A percentile compares a stretch with the other conserved stretches of the same genome.
phyloP scores from a whole-genome alignment of 2,888 invertebrate species.

The Tenthredo notha region DNA sequence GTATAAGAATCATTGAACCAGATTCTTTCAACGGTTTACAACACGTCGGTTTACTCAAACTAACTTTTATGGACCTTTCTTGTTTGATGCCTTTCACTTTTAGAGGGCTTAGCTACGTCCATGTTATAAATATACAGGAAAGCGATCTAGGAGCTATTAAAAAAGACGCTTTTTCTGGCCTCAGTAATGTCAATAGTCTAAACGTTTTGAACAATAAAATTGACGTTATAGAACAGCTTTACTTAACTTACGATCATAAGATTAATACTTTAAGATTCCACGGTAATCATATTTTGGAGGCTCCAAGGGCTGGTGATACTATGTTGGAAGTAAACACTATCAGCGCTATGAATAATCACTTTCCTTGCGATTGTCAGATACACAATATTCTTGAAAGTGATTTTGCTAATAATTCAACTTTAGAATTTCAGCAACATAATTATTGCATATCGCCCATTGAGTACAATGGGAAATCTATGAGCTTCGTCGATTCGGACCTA shows the following conservation, averaged over 20 bases:
- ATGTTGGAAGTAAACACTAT: conserved; percentile 87
- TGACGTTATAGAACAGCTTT: conserved; percentile 88
- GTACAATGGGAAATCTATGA: conserved; percentile 89
- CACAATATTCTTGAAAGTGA: conserved; percentile 89
- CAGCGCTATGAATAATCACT: conserved; percentile 88
- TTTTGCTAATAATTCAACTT: conserved; percentile 84
- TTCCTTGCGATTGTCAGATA: conserved; percentile 93
- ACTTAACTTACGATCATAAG: conserved; percentile 85
- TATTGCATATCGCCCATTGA: conserved; percentile 93
- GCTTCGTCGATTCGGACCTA: conserved; percentile 83
- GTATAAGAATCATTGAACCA: conserved; percentile 87
- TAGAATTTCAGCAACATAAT: conserved; percentile 82
- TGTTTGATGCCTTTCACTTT: conserved; percentile 87
- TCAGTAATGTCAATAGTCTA: conserved; percentile 86
- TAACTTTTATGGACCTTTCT: conserved; percentile 91
- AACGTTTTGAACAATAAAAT: conserved; percentile 93
- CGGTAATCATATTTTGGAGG: conserved; percentile 91
- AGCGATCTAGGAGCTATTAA: conserved; percentile 89
- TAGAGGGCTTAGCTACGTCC: conserved; percentile 87
- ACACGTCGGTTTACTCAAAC: conserved; percentile 89
- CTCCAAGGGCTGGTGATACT: conserved; percentile 85
- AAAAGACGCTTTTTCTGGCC: conserved; percentile 88
- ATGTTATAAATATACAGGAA: conserved; percentile 88
- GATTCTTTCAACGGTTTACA: conserved; percentile 91
- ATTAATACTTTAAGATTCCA: conserved; percentile 87